Conservation (phyloP, 2,888 invertebrate genomes). For the Diploptera punctata region DNA sequence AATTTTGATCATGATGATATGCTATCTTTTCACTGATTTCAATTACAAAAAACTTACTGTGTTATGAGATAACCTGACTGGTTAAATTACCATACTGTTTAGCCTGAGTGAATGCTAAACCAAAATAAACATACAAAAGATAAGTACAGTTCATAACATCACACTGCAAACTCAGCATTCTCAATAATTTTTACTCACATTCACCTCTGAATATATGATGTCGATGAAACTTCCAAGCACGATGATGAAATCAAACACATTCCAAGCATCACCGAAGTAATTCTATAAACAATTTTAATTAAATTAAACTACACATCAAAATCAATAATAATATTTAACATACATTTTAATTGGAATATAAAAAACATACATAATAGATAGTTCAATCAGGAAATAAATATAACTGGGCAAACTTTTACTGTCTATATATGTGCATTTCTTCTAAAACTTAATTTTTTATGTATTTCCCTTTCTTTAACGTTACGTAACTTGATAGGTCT, state of each 20-base stretch:
- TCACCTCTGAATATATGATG: slow-evolving; percentile 95
- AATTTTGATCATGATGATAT: too few species aligned
- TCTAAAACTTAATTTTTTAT: too few species aligned
- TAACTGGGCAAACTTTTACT: not conserved
- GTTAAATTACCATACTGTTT: not conserved
- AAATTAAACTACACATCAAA: slow-evolving; percentile 12
- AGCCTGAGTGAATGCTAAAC: not conserved
- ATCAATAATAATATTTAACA: too few species aligned
- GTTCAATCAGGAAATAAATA: too few species aligned
- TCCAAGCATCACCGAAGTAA: slow-evolving; percentile 98
- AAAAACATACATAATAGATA: not conserved
- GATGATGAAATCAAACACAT: slow-evolving; percentile 96
- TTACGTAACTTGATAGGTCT: too few species aligned
- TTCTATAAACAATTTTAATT: slow-evolving; percentile 66
- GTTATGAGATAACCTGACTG: not conserved
- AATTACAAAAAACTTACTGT: too few species aligned
- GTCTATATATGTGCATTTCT: not conserved
- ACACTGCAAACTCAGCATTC: slow-evolving; percentile 42
- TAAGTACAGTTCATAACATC: slow-evolving; percentile 13
- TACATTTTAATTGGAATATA: not conserved
- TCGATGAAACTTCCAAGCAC: slow-evolving; percentile 97
- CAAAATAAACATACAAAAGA: not conserved
- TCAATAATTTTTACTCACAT: slow-evolving; percentile 69
- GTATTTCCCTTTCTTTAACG: too few species aligned
- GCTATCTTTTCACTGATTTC: too few species aligned